phyloP scores from a whole-genome alignment of 1,140 invertebrate genomes.

The Agrypnia vestita region DNA sequence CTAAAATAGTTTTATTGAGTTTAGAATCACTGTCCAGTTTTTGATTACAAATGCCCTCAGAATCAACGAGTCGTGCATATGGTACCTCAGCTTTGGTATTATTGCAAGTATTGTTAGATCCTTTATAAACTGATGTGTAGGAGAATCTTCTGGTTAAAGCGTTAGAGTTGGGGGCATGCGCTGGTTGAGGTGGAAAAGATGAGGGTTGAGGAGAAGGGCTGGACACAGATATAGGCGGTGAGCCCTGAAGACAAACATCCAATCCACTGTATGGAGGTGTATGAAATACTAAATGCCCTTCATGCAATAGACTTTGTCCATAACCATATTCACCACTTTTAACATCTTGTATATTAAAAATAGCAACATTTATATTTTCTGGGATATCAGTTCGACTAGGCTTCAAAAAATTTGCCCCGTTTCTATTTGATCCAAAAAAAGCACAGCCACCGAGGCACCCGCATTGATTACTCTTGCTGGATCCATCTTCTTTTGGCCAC shows the following conservation, averaged over 20 bases:
- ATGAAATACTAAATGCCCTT: slow-evolving; percentile 91
- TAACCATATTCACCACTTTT: slow-evolving; percentile 83
- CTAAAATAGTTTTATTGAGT: slow-evolving; percentile 75
- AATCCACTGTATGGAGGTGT: slow-evolving; percentile 88
- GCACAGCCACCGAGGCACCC: slow-evolving; percentile 95
- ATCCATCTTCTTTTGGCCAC: slow-evolving; percentile 82
- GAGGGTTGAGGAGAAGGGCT: slow-evolving; percentile 69
- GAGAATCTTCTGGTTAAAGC: slow-evolving; percentile 77
- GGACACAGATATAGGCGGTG: slow-evolving; percentile 67
- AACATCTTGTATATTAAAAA: slow-evolving; percentile 71
- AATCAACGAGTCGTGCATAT: slow-evolving; percentile 84
- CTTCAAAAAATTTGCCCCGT: slow-evolving; percentile 91
- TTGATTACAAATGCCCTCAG: slow-evolving; percentile 68
- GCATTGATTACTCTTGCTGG: slow-evolving; percentile 80
- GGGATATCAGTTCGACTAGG: slow-evolving; percentile 84
- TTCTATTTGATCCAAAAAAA: slow-evolving; percentile 94
- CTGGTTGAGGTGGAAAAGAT: slow-evolving; percentile 64
- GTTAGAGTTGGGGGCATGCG: slow-evolving; percentile 67
- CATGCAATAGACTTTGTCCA: slow-evolving; percentile 94
- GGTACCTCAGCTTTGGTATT: slow-evolving; percentile 80
- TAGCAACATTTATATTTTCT: slow-evolving; percentile 87
- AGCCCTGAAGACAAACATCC: slow-evolving; percentile 85
- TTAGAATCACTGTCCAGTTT: slow-evolving; percentile 88
- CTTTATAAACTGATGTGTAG: slow-evolving; percentile 74
- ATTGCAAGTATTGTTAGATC: slow-evolving; percentile 67